Conservation (phyloP, 2,797 vertebrate species). For the Thripadectes ignobilis region DNA sequence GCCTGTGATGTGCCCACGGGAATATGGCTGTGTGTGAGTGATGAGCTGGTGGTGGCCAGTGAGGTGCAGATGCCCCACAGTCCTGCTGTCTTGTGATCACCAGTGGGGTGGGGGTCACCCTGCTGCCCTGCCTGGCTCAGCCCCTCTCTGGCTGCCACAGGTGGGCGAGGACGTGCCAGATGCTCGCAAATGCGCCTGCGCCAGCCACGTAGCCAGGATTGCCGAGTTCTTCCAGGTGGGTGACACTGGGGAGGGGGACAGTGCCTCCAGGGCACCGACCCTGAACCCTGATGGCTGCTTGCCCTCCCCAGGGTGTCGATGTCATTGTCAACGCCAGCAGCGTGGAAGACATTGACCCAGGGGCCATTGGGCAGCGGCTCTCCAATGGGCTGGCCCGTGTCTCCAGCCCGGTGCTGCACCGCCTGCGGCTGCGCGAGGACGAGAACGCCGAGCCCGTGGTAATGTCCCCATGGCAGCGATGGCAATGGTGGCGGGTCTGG, state of each 20-base stretch:
- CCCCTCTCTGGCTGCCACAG: constrained; percentile 65
- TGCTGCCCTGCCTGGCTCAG: not conserved
- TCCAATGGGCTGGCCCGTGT: constrained; percentile 87
- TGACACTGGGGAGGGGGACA: not conserved
- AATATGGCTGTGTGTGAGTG: not conserved
- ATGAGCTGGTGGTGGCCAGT: not conserved
- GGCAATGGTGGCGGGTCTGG: accelerated
- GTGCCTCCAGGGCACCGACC: accelerated
- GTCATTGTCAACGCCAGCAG: constrained; percentile 94
- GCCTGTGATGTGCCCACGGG: not conserved
- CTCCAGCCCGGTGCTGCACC: constrained; percentile 90
- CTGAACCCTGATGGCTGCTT: not conserved
- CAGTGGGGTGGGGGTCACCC: not conserved
- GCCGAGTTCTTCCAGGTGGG: constrained; percentile 97
- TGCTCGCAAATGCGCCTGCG: constrained; percentile 93
- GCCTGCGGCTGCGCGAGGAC: constrained; percentile 87
- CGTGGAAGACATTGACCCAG: constrained; percentile 92
- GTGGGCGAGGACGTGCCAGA: constrained; percentile 96
- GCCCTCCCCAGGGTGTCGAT: constrained; percentile 84
- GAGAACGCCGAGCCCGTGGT: constrained; percentile 88
- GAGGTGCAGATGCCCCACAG: not conserved
- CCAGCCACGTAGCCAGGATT: constrained; percentile 94
- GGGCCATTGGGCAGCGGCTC: constrained; percentile 91
- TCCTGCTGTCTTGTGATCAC: accelerated
- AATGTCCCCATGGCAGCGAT: not conserved